phyloP scores from a whole-genome alignment of 2,113 vertebrate species.

The Hemiscyllium ocellatum region DNA sequence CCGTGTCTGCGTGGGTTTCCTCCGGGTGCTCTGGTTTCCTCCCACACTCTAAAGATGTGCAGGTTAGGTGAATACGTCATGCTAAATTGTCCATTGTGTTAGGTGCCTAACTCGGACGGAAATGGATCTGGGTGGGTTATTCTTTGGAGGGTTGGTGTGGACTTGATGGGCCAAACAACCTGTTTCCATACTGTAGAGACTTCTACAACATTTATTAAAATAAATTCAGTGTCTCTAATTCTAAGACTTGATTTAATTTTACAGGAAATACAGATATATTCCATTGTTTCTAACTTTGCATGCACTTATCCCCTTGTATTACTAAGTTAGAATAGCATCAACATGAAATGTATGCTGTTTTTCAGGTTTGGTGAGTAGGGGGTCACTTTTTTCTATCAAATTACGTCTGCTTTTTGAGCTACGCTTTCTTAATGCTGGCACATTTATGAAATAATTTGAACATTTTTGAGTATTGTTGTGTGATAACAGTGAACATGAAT shows the following conservation, averaged over 20 bases:
- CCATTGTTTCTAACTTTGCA: not conserved
- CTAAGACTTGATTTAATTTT: not conserved
- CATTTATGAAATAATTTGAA: not conserved
- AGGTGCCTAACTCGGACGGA: too few relatives aligned
- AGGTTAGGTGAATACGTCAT: too few relatives aligned
- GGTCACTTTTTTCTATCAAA: not conserved
- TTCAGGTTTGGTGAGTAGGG: not conserved
- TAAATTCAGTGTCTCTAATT: not conserved
- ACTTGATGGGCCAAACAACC: too few relatives aligned
- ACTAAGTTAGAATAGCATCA: not conserved
- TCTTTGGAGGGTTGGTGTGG: too few relatives aligned
- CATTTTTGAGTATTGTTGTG: not conserved
- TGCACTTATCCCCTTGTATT: not conserved
- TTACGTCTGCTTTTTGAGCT: not conserved
- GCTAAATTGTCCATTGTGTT: too few relatives aligned
- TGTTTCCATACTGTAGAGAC: not conserved
- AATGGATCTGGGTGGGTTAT: too few relatives aligned
- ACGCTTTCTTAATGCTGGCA: not conserved
- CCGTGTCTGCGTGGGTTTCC: too few relatives aligned
- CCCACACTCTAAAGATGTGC: too few relatives aligned
- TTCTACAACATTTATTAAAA: not conserved
- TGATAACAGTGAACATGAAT: not conserved
- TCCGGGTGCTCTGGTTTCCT: too few relatives aligned
- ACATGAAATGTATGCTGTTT: not conserved
- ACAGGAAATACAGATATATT: not conserved